Percentiles rank a stretch among this genome's conserved stretches.
Evolutionary conservation across 2,888 invertebrate species (phyloP).

Genomic region (Rhabditophanes sp.): DNA sequence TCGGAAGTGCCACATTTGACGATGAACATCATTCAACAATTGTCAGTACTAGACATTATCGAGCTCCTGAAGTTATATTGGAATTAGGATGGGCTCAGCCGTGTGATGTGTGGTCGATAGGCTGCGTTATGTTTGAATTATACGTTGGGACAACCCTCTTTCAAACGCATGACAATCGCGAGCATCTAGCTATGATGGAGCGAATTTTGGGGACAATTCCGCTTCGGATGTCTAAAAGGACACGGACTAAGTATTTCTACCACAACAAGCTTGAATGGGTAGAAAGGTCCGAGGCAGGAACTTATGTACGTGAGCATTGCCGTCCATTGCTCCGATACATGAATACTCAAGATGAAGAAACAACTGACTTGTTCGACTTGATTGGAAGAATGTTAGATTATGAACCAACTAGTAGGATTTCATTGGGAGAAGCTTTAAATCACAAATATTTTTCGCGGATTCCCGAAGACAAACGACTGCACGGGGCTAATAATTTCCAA

Average conservation of each 20-base stretch:
- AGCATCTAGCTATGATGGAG: constrained; percentile 99
- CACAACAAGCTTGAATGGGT: constrained; percentile 95
- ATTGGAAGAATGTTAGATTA: constrained; percentile 89
- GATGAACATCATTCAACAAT: constrained; percentile 99
- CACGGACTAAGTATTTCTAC: constrained; percentile 87
- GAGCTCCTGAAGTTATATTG: constrained; percentile 95
- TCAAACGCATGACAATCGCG: constrained; percentile 95
- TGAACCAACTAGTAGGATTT: constrained; percentile 75
- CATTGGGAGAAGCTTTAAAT: constrained; percentile 66
- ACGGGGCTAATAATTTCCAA: too few relatives aligned
- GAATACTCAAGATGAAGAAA: constrained; percentile 70
- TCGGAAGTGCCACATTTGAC: constrained; percentile 98
- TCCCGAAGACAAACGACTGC: constrained; percentile 8
- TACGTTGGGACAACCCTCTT: constrained; percentile 65
- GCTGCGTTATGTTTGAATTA: constrained; percentile 95
- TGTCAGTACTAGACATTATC: constrained; percentile 92
- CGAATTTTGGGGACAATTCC: constrained; percentile 88
- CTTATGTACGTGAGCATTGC: constrained; percentile 93
- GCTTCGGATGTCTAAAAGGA: constrained; percentile 55
- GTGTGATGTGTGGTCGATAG: constrained; percentile 98
- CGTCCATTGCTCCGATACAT: constrained; percentile 79
- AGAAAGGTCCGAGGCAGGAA: constrained; percentile 81
- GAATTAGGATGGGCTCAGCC: constrained; percentile 98
- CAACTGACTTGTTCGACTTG: constrained; percentile 79
- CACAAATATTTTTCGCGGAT: constrained; percentile 69